Evolutionary conservation across 2,888 invertebrate species (phyloP), one percentile per base, ranked within the genome.

Genomic region (Stomorhina lunata): DNA sequence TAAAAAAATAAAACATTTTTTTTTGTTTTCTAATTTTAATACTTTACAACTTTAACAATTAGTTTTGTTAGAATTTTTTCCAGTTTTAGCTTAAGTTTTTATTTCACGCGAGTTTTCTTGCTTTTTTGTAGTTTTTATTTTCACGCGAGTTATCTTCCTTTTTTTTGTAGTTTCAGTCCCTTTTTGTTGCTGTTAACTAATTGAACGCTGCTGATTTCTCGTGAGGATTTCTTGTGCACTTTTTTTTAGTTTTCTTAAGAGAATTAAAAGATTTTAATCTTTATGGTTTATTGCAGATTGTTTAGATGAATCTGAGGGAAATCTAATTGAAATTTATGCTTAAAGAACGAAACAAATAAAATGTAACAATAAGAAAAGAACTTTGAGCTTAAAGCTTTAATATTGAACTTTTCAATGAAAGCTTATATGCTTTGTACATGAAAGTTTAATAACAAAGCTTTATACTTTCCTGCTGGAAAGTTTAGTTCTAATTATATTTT

Each of bases 151-250:
- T n/a, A n/a, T n/a, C 32, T n/a, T 15, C 29, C 20, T 12, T 59
- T 66, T 20, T 20, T 45, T 32, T 34, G 34, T 59, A 9, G 17
- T 20, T 63, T 15, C 4, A 12, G 15, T 15, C 3, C 32, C 45
- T 29, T 45, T 45, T 15, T 34, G 12, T 66, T 29, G 20, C 10
- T 53, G 29, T 53, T 53, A 20, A 66, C 79, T 66, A 78, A 75
- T 79, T 79, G 69, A 73, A 79, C 34, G 45, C 76, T 75, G 53
- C 45, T 82, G 69, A 82, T 79, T 82, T 76, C 79, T 76, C 75
- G 17, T 15, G 79, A 82, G 82, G 37, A 61, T 78, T 45, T 73
- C 48, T 77, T 63, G 9, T 27, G 3, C 22, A 25, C 6, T 59
- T 27, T 53, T 37, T 22, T 43, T 12, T 25, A 53, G 63, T 59